phyloP scores from a whole-genome alignment of 2,888 invertebrate genomes.

The Mythimna vitellina region DNA sequence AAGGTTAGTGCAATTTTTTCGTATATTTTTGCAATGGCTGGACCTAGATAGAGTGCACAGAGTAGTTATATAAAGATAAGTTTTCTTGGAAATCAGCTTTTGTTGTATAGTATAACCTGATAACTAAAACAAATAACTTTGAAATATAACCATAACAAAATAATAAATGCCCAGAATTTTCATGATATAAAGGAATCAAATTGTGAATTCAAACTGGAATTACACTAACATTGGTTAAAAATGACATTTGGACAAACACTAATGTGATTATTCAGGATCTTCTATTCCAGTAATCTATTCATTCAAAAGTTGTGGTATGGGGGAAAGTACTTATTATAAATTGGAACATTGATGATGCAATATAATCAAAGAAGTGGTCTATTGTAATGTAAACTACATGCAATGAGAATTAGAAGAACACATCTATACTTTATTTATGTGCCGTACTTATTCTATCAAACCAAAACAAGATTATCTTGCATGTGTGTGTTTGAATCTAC shows the following conservation, averaged over 20 bases:
- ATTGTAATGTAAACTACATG: slow-evolving; percentile 2
- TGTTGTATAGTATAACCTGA: neutral
- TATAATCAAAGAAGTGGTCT: slow-evolving; percentile 7
- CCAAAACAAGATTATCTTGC: neutral
- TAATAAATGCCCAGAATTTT: neutral
- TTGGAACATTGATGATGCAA: neutral
- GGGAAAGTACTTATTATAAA: slow-evolving; percentile 13
- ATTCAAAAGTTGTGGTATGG: neutral
- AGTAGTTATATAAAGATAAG: slow-evolving; percentile 16
- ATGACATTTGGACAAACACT: neutral
- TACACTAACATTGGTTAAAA: neutral
- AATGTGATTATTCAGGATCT: neutral
- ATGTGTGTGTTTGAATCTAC: too few species aligned
- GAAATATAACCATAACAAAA: neutral
- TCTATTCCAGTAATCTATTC: neutral
- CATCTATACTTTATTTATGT: neutral
- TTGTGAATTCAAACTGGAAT: neutral
- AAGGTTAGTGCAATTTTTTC: slow-evolving; percentile 61
- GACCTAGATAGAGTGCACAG: slow-evolving; percentile 4
- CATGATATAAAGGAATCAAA: neutral
- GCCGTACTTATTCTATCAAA: neutral
- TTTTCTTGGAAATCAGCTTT: slow-evolving; percentile 15
- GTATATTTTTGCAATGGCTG: neutral
- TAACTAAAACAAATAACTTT: neutral
- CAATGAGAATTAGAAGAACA: neutral